These are phyloP conservation scores for Cinara cedri DNA, from an alignment of 2,888 invertebrate species.

Conservation along the genomic window DNA sequence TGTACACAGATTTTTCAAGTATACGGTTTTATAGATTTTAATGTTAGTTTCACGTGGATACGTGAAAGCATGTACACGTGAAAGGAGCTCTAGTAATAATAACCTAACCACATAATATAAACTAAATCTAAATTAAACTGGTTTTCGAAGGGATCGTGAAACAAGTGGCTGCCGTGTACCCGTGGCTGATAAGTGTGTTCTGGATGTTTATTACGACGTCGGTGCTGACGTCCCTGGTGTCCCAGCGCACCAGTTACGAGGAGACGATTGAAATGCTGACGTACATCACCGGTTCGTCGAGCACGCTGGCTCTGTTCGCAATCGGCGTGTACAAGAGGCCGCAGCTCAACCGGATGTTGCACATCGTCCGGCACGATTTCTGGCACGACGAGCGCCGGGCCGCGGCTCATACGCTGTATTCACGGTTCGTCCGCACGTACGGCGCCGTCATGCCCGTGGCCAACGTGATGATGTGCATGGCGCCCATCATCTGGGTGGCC, in stretches of 20 bases:
- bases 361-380: background rate
- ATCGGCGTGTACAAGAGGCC: slow-evolving; percentile 39
- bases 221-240: background rate
- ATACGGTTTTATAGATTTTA: too few species aligned
- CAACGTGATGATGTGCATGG: slow-evolving; percentile 4
- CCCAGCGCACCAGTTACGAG: background rate
- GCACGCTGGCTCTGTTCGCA: slow-evolving; percentile 27
- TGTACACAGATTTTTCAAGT: too few species aligned
- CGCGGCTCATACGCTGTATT: background rate
- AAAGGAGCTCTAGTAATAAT: too few species aligned
- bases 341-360: background rate
- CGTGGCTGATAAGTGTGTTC: slow-evolving; percentile 19
- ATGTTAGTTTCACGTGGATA: too few species aligned
- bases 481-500: slow-evolving; percentile 13
- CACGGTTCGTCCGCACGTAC: slow-evolving; percentile 37
- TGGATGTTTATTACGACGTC: slow-evolving; percentile 30
- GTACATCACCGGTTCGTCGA: slow-evolving; percentile 23
- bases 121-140: too few species aligned
- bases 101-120: too few species aligned
- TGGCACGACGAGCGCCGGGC: slow-evolving; percentile 21
- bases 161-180: background rate
- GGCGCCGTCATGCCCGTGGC: slow-evolving; percentile 24
- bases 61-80: too few species aligned
- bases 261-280: slow-evolving; percentile 28
- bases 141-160: background rate